These are phyloP conservation scores for Myripristis jacobus DNA, from an alignment of 2,797 vertebrate genomes.

Conservation along the genomic window DNA sequence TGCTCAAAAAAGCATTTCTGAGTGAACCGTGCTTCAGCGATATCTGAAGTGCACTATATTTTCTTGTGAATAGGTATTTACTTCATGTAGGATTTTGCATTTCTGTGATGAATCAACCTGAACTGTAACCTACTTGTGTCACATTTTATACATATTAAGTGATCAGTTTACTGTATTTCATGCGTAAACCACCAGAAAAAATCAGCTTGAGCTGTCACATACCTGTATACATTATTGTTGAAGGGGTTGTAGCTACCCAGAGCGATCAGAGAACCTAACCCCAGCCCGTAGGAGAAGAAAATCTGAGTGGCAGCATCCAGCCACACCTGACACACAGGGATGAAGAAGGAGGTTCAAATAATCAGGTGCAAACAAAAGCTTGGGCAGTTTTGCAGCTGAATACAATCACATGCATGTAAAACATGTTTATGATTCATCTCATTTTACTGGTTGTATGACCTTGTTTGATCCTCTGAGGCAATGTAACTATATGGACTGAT, in stretches of 20 bases:
- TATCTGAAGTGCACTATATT: too few relatives aligned
- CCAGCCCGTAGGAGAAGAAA: slow-evolving; percentile 98
- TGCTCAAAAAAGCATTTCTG: neutral
- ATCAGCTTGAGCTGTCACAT: slow-evolving; percentile 41
- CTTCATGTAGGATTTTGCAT: neutral
- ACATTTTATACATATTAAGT: too few relatives aligned
- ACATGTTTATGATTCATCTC: accelerated
- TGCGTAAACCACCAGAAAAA: neutral
- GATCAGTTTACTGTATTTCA: too few relatives aligned
- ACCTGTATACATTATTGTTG: slow-evolving; percentile 99
- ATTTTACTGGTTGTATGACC: neutral
- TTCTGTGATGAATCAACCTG: slow-evolving; percentile 20
- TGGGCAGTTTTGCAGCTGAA: neutral
- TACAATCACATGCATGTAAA: too few relatives aligned
- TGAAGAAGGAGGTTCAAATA: slow-evolving; percentile 12
- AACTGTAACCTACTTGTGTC: slow-evolving; percentile 15
- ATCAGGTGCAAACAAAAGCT: neutral
- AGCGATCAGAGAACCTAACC: slow-evolving; percentile 96
- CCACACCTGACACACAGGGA: slow-evolving; percentile 89
- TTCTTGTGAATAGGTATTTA: neutral
- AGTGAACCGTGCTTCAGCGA: neutral
- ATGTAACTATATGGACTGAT: neutral
- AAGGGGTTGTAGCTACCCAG: slow-evolving; percentile 99
- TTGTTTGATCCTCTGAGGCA: slow-evolving; percentile 6
- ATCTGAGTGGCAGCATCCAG: slow-evolving; percentile 98